phyloP scores from a whole-genome alignment of 2,113 vertebrate species.

The Dipodomys spectabilis region DNA sequence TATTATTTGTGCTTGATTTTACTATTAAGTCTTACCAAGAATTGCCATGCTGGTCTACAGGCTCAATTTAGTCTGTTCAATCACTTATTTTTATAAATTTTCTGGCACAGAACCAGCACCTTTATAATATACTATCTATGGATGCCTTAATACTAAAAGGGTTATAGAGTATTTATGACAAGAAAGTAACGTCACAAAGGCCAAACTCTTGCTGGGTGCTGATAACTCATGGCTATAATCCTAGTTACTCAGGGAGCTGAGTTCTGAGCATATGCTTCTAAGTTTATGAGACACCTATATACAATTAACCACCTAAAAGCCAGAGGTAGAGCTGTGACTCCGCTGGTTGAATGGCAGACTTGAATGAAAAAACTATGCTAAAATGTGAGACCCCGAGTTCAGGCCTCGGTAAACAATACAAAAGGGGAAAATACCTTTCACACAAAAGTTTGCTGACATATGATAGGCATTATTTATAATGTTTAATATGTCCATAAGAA shows the following conservation, averaged over 20 bases:
- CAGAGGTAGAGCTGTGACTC: no score
- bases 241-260: no score
- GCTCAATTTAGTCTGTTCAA: background rate
- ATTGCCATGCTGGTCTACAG: background rate
- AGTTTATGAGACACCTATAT: no score
- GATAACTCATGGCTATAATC: no score
- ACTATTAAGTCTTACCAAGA: background rate
- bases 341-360: no score
- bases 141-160: background rate
- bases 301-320: no score
- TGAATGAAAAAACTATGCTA: no score
- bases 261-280: no score
- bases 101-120: background rate
- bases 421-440: background rate
- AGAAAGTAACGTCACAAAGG: background rate
- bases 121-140: background rate
- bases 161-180: background rate
- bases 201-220: background rate
- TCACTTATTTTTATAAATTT: background rate
- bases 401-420: no score
- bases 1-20: no score
- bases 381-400: no score
- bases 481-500: background rate
- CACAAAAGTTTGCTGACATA: background rate
- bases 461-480: background rate